These are phyloP conservation scores for Dryobota labecula DNA, from an alignment of 2,888 invertebrate genomes.

Conservation along the genomic window DNA sequence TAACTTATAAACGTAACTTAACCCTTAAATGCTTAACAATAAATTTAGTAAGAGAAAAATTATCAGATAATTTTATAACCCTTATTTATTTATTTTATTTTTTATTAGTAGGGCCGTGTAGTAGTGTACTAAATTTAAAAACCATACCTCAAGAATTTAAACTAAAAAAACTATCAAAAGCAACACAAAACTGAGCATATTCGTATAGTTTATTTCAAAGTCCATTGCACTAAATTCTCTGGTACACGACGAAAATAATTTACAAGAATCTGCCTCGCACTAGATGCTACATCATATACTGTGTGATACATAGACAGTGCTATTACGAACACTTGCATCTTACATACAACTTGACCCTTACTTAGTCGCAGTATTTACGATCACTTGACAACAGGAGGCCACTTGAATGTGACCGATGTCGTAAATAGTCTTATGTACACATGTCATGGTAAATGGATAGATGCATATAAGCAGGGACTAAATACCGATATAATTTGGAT, in stretches of 20 bases:
- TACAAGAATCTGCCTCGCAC: conserved; percentile 28
- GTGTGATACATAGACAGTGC: conserved; percentile 32
- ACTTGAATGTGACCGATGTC: conserved; percentile 45
- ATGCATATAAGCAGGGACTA: too few relatives aligned
- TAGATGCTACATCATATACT: conserved; percentile 26
- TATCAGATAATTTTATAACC: too few relatives aligned
- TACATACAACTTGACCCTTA: conserved; percentile 53
- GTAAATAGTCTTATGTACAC: conserved; percentile 9
- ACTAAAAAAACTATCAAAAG: background rate
- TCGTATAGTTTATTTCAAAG: conserved; percentile 19
- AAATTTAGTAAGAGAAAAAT: background rate
- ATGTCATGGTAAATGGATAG: conserved; percentile 7
- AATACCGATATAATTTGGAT: too few relatives aligned
- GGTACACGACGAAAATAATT: conserved; percentile 26
- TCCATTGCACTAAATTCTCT: conserved; percentile 6
- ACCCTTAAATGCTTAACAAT: background rate
- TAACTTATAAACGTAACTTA: conserved; percentile 10
- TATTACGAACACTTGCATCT: conserved; percentile 55
- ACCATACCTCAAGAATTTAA: too few relatives aligned
- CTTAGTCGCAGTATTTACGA: conserved; percentile 54
- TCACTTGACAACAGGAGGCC: conserved; percentile 50
- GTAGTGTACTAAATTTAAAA: too few relatives aligned
- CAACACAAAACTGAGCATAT: background rate
- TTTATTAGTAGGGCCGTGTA: too few relatives aligned
- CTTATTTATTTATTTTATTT: too few relatives aligned